A percentile compares a stretch with the other conserved stretches of the same genome.
Conservation (phyloP, 2,113 vertebrate genomes). For the Chaenogobius annularis region DNA sequence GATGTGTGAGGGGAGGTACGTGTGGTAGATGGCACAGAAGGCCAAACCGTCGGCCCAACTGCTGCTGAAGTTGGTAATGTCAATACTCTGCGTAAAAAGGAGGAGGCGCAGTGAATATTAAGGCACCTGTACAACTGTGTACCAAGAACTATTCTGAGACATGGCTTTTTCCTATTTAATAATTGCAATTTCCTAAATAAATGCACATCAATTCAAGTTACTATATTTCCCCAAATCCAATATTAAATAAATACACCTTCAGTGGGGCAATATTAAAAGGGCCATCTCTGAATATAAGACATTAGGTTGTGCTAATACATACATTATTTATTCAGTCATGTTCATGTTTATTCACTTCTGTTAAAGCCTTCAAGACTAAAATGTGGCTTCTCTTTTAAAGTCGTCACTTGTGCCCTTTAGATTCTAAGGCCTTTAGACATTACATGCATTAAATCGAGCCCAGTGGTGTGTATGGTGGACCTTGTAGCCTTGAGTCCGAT, state of each 20-base stretch:
- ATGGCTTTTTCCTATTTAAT: not conserved
- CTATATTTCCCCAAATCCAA: not conserved
- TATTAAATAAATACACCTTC: not conserved
- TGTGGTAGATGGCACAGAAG: conserved; percentile 80
- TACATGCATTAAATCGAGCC: not conserved
- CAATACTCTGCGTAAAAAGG: conserved; percentile 71
- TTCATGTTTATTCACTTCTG: not conserved
- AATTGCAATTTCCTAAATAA: not conserved
- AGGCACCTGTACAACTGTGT: not conserved
- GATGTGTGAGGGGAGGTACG: conserved; percentile 79
- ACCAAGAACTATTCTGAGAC: not conserved
- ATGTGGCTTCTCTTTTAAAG: not conserved
- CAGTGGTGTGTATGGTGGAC: conserved; percentile 38
- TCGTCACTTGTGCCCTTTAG: not conserved
- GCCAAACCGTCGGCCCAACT: conserved; percentile 82
- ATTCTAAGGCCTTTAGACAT: not conserved
- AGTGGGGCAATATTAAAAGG: not conserved
- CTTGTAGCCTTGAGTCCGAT: conserved; percentile 80
- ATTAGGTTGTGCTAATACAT: not conserved
- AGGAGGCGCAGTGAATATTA: not conserved
- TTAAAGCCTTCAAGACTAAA: not conserved
- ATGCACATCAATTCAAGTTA: not conserved
- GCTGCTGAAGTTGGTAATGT: conserved; percentile 84
- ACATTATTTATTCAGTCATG: not conserved
- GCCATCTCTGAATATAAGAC: not conserved